phyloP scores from a whole-genome alignment of 1,140 invertebrate genomes.

The Trichonephila inaurata region DNA sequence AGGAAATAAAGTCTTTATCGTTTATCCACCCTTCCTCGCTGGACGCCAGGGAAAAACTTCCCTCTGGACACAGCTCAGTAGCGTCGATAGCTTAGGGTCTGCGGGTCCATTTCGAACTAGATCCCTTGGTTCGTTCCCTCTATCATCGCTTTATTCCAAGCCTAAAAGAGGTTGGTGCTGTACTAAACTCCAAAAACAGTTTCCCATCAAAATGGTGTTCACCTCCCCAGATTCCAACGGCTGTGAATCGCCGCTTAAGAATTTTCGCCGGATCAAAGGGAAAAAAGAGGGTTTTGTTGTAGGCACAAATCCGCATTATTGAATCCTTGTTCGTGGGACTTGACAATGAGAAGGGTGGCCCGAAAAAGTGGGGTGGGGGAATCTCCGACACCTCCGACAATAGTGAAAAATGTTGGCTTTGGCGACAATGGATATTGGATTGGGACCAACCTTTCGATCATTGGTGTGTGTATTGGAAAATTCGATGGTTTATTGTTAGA shows the following conservation, averaged over 20 bases:
- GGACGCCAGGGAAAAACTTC: too few relatives aligned
- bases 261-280: not conserved
- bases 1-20: too few relatives aligned
- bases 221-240: not conserved
- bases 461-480: not conserved
- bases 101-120: not conserved
- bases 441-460: not conserved
- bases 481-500: not conserved
- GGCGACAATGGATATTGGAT: conserved; percentile 32
- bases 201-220: not conserved
- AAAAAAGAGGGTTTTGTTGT: conserved; percentile 11
- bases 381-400: conserved; percentile 11
- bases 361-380: not conserved
- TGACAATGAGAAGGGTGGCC: not conserved
- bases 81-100: not conserved
- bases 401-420: conserved; percentile 33
- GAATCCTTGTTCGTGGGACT: not conserved
- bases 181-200: not conserved
- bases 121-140: not conserved
- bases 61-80: not conserved
- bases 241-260: conserved; percentile 31
- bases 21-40: too few relatives aligned
- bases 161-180: not conserved
- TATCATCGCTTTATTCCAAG: not conserved
- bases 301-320: conserved; percentile 35